These are phyloP conservation scores for Trypoxylus dichotomus DNA, from an alignment of 1,140 invertebrate species.

Conservation along the genomic window DNA sequence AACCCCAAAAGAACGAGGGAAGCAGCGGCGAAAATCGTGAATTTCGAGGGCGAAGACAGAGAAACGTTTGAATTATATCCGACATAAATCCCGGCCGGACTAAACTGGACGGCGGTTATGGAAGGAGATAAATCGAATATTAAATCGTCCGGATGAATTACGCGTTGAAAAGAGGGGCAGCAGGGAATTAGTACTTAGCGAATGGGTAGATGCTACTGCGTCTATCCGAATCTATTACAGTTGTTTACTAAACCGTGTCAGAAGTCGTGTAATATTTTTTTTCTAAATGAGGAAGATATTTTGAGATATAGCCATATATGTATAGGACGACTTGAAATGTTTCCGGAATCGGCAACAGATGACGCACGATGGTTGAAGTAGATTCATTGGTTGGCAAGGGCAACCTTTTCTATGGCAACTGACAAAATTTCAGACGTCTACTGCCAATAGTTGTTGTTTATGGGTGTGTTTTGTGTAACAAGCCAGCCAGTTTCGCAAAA, in stretches of 20 bases:
- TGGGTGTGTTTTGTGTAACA: too few species aligned
- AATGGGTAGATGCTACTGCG: neutral
- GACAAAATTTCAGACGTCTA: too few species aligned
- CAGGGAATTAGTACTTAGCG: neutral
- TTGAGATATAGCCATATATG: too few species aligned
- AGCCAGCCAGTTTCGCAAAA: too few species aligned
- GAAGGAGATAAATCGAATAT: conserved; percentile 19
- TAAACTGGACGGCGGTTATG: conserved; percentile 18
- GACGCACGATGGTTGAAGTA: too few species aligned
- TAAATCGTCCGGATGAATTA: conserved; percentile 19
- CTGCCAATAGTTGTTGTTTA: too few species aligned
- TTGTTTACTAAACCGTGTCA: neutral
- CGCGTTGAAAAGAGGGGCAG: neutral
- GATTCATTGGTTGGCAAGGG: too few species aligned
- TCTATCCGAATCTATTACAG: neutral
- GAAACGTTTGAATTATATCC: conserved; percentile 12
- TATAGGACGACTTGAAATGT: too few species aligned
- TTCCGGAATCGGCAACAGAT: too few species aligned
- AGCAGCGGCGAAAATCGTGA: neutral
- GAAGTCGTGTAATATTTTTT: too few species aligned
- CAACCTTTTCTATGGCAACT: too few species aligned
- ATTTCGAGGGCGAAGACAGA: neutral
- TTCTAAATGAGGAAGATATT: too few species aligned
- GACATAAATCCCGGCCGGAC: conserved; percentile 7
- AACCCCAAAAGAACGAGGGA: neutral